Evolutionary conservation across 1,140 invertebrate genomes (phyloP).

Genomic region (Anastatus disparis): DNA sequence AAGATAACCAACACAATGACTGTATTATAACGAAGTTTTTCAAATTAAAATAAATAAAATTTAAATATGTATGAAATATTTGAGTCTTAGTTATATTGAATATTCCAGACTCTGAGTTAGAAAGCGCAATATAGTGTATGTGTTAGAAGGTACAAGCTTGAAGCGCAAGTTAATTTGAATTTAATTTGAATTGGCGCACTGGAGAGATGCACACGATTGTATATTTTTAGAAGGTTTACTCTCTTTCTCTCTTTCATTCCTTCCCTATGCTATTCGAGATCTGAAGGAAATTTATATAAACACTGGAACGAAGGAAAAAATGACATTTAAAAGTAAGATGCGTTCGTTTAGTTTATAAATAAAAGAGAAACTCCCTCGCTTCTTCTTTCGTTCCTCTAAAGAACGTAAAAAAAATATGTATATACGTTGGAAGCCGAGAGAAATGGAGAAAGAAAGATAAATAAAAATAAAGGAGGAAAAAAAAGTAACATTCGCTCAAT

Average conservation of each 20-base stretch:
- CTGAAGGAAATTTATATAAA: slow-evolving; percentile 5
- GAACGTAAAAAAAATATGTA: neutral
- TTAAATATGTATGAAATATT: no score
- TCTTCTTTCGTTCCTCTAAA: neutral
- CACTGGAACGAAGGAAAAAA: neutral
- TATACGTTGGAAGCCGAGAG: neutral
- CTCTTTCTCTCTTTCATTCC: no score
- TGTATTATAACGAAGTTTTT: no score
- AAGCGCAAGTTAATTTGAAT: slow-evolving; percentile 1
- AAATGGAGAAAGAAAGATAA: neutral
- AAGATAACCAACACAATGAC: no score
- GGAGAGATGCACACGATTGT: neutral
- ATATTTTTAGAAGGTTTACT: slow-evolving; percentile 9
- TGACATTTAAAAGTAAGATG: slow-evolving; percentile 16
- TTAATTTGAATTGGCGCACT: neutral
- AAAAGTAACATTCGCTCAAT: neutral
- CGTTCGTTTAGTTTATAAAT: slow-evolving; percentile 22
- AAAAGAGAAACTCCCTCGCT: slow-evolving; percentile 29
- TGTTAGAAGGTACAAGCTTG: no score
- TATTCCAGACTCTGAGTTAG: no score
- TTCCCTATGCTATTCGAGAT: neutral
- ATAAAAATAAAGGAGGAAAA: neutral
- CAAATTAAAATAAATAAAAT: no score
- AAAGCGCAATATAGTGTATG: no score
- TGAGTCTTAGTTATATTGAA: no score